Evolutionary conservation across 2,888 invertebrate species (phyloP), one percentile per base, ranked within the genome.

Genomic region (Morpho achilles): DNA sequence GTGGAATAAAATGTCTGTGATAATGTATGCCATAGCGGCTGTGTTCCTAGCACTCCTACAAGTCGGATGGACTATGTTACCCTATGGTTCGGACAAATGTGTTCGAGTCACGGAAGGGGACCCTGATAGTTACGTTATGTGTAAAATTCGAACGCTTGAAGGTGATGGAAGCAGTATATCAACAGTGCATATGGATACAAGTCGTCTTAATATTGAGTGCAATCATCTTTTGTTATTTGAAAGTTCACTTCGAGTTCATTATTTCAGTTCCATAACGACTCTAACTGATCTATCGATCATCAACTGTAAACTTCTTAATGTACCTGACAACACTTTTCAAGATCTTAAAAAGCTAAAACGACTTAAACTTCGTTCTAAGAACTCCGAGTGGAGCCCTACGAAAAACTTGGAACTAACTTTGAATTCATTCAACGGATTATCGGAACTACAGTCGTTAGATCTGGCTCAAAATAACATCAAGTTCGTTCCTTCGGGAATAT

Each of bases 391-490:
- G 96, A 93, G 93, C 60, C 92, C 93, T 65, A 93, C 92, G 44
- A 94, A 95, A 82, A 93, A 93, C 70, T 92, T 97, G 73, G 96
- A 96, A 75, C 82, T 97, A 74, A 92, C 93, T 61, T 84, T 93
- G 64, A 93, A 93, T 69, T 93, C 95, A 64, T 93, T 97, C 74
- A 92, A 93, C 71, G 96, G 96, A 63, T 91, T 97, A 69, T 93
- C 94, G 73, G 96, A 96, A 82, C 90, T 97, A 53, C 95, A 95
- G 79, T 92, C 93, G 60, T 88, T 97, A 73, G 95, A 97, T 84
- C 90, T 97, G 81, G 94, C 94, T 75, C 94, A 95, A 84, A 97
- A 96, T 89, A 96, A 97, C 87, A 93, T 97, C 67, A 93, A 95
- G 70, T 93, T 94, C 66, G 81, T 97, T 76, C 96, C 97, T 49